Evolutionary conservation across 2,797 vertebrate genomes (phyloP).

Genomic region (Ambastaia sidthimunki): DNA sequence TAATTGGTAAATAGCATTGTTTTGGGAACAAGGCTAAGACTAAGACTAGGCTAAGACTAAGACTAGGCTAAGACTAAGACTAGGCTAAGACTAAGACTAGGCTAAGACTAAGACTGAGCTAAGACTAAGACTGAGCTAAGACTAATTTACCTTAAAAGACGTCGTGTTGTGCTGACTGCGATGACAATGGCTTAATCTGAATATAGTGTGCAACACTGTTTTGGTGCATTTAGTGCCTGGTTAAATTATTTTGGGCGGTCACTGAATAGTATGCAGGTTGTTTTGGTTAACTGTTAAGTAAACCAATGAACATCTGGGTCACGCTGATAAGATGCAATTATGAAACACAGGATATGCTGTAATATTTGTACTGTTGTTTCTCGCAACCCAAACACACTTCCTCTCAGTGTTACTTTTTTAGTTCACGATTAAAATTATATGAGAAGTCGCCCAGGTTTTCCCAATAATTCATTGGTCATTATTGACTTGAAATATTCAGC

Average conservation of each 20-base stretch:
- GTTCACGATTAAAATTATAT: conserved; percentile 8
- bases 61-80: too few relatives aligned
- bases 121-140: too few relatives aligned
- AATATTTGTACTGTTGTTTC: neutral
- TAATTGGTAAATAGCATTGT: neutral
- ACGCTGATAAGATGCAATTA: conserved; percentile 8
- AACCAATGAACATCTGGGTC: neutral
- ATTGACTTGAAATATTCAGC: neutral
- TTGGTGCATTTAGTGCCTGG: neutral
- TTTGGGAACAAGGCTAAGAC: neutral
- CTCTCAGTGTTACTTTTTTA: neutral
- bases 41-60: too few relatives aligned
- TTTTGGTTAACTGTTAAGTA: neutral
- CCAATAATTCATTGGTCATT: neutral
- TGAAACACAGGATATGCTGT: conserved; percentile 31
- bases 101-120: too few relatives aligned
- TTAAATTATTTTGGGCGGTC: neutral
- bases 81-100: too few relatives aligned
- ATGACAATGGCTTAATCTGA: neutral
- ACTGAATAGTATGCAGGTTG: neutral
- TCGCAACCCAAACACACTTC: conserved; percentile 29
- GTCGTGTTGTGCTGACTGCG: neutral
- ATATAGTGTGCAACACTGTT: neutral
- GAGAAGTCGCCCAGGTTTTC: conserved; percentile 27
- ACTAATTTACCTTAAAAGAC: neutral